These are phyloP conservation scores for Troides helena DNA, from an alignment of 2,888 invertebrate genomes.

Conservation along the genomic window DNA sequence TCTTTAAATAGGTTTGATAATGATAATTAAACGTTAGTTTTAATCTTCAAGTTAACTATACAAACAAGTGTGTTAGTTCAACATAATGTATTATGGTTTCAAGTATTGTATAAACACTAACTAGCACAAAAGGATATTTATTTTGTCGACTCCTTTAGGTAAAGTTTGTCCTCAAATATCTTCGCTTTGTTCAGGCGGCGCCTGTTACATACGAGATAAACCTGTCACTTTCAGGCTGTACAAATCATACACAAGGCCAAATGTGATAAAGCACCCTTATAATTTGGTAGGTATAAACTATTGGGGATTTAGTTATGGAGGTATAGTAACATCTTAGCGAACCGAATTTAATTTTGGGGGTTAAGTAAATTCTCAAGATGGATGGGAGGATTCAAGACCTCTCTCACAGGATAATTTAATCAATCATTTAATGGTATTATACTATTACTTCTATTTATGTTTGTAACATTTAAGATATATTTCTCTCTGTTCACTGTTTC, in stretches of 20 bases:
- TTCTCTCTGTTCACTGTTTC: no score
- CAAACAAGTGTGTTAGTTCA: background rate
- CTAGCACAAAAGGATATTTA: background rate
- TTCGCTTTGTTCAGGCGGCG: slow-evolving; percentile 1
- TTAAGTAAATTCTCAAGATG: background rate
- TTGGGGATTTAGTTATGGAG: background rate
- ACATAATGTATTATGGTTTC: background rate
- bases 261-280: slow-evolving; percentile 1
- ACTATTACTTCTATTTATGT: no score
- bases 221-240: slow-evolving; percentile 12
- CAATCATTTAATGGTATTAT: no score
- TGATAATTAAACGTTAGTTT: no score
- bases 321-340: background rate
- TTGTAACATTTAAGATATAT: no score
- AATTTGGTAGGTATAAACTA: background rate
- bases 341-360: background rate
- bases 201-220: slow-evolving; percentile 9
- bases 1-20: no score
- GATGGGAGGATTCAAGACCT: background rate
- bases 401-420: no score
- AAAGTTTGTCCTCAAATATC: slow-evolving; percentile 2
- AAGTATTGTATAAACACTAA: background rate
- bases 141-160: background rate
- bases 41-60: no score
- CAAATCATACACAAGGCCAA: slow-evolving; percentile 6